Base-by-base conservation (phyloP, 2,113 vertebrate species). In the Pachyramphus minor region DNA sequence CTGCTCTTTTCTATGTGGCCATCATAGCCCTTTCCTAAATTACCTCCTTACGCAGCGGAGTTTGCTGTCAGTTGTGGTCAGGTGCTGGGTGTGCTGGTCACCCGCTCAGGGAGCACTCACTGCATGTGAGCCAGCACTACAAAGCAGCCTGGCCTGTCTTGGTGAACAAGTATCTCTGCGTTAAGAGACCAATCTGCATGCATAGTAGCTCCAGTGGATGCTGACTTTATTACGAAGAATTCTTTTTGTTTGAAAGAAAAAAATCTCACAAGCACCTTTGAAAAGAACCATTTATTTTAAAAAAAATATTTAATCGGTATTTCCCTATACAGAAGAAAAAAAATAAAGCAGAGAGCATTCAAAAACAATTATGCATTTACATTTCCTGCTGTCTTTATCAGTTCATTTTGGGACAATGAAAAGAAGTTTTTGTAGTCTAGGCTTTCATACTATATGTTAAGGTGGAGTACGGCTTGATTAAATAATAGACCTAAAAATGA, bases 401-500 rank as follows among this genome's bases (percentile, higher is more conserved):
- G 30, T 67, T 35, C 13, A 2, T 81, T 93, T 72, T 60, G 39
- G 59, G 44, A 44, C 42, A 56, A 28, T 21, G 35, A 56, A 67
- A 77, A 93, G 9, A 53, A 63, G 30, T 86, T 56, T 50, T 76
- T 15, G 13, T 71, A 41, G 56, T 20, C 59, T 86, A 17, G 9
- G 67, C 91, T 94, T 90, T 77, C 21, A 16, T 31, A 50, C 44
- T 42, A 0, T 69, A 8, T 74, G 31, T 88, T 80, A 80, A 88
- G 68, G 77, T 59, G 47, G 64, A 88, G 20, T 85, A 41, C 4
- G 8, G 13, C 44, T 87, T 93, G 76, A 53, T 81, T 59, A 90
- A 84, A 84, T 64, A 73, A 31, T 53, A 91, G 88, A 77, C 55
- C 60, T 93, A 21, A 76, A 94, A 94, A 84, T 90, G 60, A 81